These are phyloP conservation scores for Diaprepes abbreviatus DNA, from an alignment of 2,888 invertebrate species.

Conservation along the genomic window DNA sequence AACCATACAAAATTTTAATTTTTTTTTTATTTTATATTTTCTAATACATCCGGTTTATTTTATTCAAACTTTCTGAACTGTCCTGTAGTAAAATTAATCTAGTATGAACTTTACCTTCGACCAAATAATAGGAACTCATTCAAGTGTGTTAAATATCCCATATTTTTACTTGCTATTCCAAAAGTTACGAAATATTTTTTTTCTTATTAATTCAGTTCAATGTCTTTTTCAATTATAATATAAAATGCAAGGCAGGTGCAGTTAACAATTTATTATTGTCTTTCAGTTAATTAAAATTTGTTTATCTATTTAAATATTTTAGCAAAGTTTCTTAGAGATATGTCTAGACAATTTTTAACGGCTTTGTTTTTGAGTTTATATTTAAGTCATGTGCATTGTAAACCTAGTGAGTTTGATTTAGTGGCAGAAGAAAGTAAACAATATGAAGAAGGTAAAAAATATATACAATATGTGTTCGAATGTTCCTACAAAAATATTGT, in stretches of 20 bases:
- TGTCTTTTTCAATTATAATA: slow-evolving; percentile 27
- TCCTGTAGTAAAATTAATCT: not conserved
- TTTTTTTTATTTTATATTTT: too few relatives aligned
- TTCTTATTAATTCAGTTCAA: slow-evolving; percentile 36
- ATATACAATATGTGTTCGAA: too few relatives aligned
- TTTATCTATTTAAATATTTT: not conserved
- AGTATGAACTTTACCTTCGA: slow-evolving; percentile 19
- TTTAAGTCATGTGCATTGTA: slow-evolving; percentile 11
- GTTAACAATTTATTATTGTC: not conserved
- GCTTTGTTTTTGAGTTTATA: slow-evolving; percentile 8
- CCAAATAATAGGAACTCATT: slow-evolving; percentile 20
- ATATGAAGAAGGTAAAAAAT: slow-evolving; percentile 28
- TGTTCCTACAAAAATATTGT: too few relatives aligned
- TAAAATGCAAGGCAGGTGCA: slow-evolving; percentile 26
- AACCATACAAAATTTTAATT: too few relatives aligned
- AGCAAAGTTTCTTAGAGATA: not conserved
- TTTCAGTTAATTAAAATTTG: too few relatives aligned
- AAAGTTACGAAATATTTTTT: slow-evolving; percentile 23
- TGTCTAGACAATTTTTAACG: not conserved
- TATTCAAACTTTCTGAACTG: not conserved
- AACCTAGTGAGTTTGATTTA: slow-evolving; percentile 28
- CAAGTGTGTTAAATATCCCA: slow-evolving; percentile 31
- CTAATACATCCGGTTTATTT: too few relatives aligned
- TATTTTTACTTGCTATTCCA: slow-evolving; percentile 20
- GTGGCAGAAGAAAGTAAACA: slow-evolving; percentile 29